Evolutionary conservation across 2,797 vertebrate genomes (phyloP), one percentile per base, ranked within the genome.

Genomic region (Muscicapa comitata): DNA sequence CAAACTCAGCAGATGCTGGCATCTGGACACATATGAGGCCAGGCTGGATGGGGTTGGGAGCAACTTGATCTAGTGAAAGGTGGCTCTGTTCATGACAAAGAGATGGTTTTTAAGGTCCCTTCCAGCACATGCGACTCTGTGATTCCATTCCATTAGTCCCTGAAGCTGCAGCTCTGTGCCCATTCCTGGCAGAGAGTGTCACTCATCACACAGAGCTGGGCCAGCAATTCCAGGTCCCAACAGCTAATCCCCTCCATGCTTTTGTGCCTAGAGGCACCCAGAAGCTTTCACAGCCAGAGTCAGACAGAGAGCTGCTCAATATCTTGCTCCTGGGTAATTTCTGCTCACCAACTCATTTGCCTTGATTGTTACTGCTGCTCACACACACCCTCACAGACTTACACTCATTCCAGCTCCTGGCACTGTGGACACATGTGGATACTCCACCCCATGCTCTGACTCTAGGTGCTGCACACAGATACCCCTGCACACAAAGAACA

Each of bases 381-480:
- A 42, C 42, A 42, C n/a, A 45, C 4, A 13, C 0, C 0, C 7
- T 33, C 1, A 2, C 26, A 66, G 31, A 37, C 6, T 20, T 9
- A 2, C 9, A 25, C 19, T 43, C 6, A 1, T 18, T 43, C 33
- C 42, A 28, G 20, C 43, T 4, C 8, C 42, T 20, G 28, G 7
- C 11, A 37, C 10, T 37, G 5, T 0, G 3, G 21, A 58, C 12
- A 43, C 8, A 9, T 3, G 2, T 3, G 2, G 7, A 3, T 9
- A 5, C 4, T 62, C 21, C 1, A 1, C 1, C 10, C 21, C 3
- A 1, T 38, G 18, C 3, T 72, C 43, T 72, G 29, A 37, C 19
- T 33, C 6, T 13, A 24, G 28, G 1, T 94, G 21, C 31, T 83
- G 13, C 26, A 75, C 3, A 9, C 8, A 82, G 40, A 28, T 5